Conservation (phyloP, 2,797 vertebrate species). For the Octomys mimax region DNA sequence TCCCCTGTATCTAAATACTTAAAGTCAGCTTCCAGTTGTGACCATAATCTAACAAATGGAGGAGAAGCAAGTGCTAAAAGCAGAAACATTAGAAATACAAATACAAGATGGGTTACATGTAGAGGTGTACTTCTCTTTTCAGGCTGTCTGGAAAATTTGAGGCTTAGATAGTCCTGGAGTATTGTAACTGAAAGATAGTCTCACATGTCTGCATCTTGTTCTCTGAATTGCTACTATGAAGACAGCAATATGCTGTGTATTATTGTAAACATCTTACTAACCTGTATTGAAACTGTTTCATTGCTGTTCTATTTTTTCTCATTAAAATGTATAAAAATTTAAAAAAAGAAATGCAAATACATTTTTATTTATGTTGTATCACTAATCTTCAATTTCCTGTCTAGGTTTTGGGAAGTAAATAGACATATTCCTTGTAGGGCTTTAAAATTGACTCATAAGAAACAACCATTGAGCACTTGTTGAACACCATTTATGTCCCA, state of each 20-base stretch:
- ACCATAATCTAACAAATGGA: neutral
- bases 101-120: neutral
- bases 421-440: neutral
- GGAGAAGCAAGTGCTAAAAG: conserved; percentile 44
- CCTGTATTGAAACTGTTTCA: no score
- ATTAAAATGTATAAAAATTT: no score
- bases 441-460: conserved; percentile 52
- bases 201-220: neutral
- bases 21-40: conserved; percentile 45
- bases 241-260: no score
- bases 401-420: neutral
- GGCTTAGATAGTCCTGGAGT: conserved; percentile 25
- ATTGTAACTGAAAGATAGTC: neutral
- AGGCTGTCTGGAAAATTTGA: neutral
- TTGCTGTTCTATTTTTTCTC: no score
- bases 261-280: no score
- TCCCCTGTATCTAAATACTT: conserved; percentile 44
- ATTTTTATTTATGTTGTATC: conserved; percentile 3
- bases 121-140: neutral
- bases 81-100: conserved; percentile 60
- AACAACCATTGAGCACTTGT: conserved; percentile 26
- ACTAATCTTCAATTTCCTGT: conserved; percentile 59
- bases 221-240: no score
- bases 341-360: neutral
- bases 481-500: neutral